phyloP scores from a whole-genome alignment of 2,888 invertebrate species.

The Cyaniris semiargus region DNA sequence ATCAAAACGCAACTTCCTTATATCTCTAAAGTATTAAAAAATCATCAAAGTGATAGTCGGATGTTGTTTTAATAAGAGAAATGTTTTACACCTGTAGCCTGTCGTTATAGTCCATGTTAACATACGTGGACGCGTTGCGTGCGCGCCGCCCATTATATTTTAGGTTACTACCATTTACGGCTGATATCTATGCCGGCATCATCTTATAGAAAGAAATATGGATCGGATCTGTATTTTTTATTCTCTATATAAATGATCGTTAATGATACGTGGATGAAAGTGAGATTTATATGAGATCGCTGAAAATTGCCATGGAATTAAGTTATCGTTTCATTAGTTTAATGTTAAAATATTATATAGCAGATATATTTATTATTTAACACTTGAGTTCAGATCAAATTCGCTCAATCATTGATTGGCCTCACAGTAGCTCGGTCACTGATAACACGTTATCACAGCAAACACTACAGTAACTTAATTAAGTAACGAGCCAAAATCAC shows the following conservation, averaged over 20 bases:
- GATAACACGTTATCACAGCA: constrained; percentile 60
- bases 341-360: background rate
- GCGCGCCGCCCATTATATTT: constrained; percentile 30
- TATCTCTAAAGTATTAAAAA: background rate
- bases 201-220: constrained; percentile 31
- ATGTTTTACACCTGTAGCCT: constrained; percentile 17
- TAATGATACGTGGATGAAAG: constrained; percentile 32
- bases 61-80: background rate
- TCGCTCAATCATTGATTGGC: constrained; percentile 43
- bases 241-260: constrained; percentile 25
- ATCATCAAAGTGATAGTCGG: constrained; percentile 17
- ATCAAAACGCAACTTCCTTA: constrained; percentile 5
- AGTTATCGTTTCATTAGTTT: background rate
- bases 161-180: constrained; percentile 32
- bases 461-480: constrained; percentile 25
- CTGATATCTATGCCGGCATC: constrained; percentile 34
- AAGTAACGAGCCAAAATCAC: constrained; percentile 14
- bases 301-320: constrained; percentile 10
- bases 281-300: constrained; percentile 27
- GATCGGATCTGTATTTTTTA: constrained; percentile 32
- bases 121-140: constrained; percentile 28
- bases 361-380: constrained; percentile 4
- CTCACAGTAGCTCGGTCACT: constrained; percentile 43
- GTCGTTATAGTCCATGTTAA: background rate
- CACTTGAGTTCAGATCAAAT: constrained; percentile 32